Evolutionary conservation across 2,113 vertebrate species (phyloP).

Genomic region (Pygoscelis adeliae): DNA sequence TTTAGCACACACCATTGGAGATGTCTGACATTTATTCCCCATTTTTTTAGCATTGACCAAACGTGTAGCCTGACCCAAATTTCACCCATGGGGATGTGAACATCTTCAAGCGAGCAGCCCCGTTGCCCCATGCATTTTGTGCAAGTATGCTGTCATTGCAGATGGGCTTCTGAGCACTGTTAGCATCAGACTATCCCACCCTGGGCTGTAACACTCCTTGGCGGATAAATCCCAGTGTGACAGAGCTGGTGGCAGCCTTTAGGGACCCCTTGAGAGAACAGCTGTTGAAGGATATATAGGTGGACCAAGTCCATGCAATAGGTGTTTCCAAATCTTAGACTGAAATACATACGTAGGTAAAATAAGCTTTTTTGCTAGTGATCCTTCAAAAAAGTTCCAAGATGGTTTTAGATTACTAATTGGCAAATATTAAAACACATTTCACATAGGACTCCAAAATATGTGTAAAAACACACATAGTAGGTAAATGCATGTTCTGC

Average conservation of each 20-base stretch:
- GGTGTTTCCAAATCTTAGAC: not conserved
- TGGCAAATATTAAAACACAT: not conserved
- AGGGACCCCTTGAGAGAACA: not conserved
- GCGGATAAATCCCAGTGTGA: not conserved
- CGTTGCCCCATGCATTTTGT: not conserved
- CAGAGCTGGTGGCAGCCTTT: not conserved
- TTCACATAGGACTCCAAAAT: not conserved
- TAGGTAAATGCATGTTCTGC: not conserved
- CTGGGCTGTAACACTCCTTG: not conserved
- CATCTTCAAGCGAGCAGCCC: not conserved
- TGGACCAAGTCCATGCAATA: not conserved
- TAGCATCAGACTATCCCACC: not conserved
- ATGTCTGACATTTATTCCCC: not conserved
- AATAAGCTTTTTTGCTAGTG: not conserved
- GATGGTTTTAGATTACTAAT: not conserved
- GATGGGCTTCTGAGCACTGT: not conserved
- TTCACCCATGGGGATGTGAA: not conserved
- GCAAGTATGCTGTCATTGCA: not conserved
- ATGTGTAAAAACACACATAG: not conserved
- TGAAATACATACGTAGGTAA: not conserved
- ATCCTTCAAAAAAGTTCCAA: not conserved
- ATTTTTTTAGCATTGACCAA: not conserved
- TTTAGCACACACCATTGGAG: not conserved
- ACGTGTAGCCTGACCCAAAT: not conserved
- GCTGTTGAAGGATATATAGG: not conserved